Base-by-base conservation (phyloP, 2,113 vertebrate genomes). In the Sinocyclocheilus rhinocerous region DNA sequence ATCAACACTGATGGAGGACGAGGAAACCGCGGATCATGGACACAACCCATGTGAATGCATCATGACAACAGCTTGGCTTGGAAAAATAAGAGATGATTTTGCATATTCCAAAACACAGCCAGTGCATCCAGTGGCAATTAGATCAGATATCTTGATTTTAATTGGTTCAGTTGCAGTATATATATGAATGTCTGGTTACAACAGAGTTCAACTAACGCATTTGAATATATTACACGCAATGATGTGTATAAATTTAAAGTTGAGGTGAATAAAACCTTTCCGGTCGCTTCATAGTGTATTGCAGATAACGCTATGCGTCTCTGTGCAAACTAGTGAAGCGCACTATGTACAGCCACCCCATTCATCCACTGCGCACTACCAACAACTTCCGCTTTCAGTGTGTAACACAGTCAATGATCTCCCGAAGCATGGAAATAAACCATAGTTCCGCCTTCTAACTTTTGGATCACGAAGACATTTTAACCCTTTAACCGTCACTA, bases 301-400 rank as follows among this genome's bases (percentile, higher is more conserved):
- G 13, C 2, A 22, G 22, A 16, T 22, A 12, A 11, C 52, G 20
- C 5, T 55, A 1, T 29, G 52, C 29, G 36, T 45, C 2, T 33
- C 10, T 36, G 18, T 39, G 29, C 20, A 61, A 10, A 22, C 20
- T 24, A 42, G 13, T 16, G 1, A 24, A 20, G n/a, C 20, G 33
- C 33, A 15, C 7, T 26, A 33, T 29, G 0, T 22, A 55, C 81
- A 83, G 45, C 26, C 26, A 22, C 4, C 63, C 65, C 81, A 83
- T 83, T 83, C 81, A 83, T 72, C 36, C 36, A 52, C 92, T 83
- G 81, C 81, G 81, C 65, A 72, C 16, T 83, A 70, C 92, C 93
- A 94, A 89, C 95, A 91, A 88, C 91, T 92, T 95, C 95, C 93
- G 90, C 84, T 4, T 5, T 42, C 42, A 42, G 7, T 55, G 92